These are phyloP conservation scores for Sinosuthora webbiana DNA, from an alignment of 2,113 vertebrate species.

Conservation along the genomic window DNA sequence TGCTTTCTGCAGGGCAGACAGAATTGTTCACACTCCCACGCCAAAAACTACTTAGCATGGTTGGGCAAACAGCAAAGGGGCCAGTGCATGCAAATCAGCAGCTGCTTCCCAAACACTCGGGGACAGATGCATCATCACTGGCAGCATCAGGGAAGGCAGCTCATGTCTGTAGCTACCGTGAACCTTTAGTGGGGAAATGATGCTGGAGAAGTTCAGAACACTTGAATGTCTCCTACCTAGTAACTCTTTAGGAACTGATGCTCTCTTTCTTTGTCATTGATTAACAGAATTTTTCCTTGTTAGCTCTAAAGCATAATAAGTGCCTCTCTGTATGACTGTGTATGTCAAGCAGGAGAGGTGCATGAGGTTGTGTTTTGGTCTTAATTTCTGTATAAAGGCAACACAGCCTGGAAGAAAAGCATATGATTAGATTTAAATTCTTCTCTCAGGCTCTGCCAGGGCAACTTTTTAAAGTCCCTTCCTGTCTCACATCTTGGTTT, in stretches of 20 bases:
- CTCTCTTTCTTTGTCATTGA: neutral
- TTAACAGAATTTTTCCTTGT: neutral
- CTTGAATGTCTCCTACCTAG: neutral
- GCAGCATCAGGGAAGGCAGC: neutral
- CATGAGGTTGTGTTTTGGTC: neutral
- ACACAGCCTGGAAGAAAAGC: neutral
- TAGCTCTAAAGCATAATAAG: neutral
- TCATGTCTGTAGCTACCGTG: neutral
- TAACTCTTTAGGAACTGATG: neutral
- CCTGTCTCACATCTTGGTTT: neutral
- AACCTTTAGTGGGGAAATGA: neutral
- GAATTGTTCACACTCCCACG: neutral
- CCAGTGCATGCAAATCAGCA: neutral
- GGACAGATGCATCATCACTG: neutral
- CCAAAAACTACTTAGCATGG: neutral
- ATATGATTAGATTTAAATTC: neutral
- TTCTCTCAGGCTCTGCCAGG: neutral
- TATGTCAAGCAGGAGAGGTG: neutral
- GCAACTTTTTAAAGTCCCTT: neutral
- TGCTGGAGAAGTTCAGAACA: neutral
- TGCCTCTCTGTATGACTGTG: neutral
- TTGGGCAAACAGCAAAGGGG: conserved; percentile 12
- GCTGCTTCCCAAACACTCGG: conserved; percentile 7
- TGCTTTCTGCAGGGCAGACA: conserved; percentile 3
- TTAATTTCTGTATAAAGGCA: neutral